Percentiles rank a stretch among this genome's conserved stretches.
Evolutionary conservation across 2,888 invertebrate genomes (phyloP).

Genomic region (Galeruca laticollis): DNA sequence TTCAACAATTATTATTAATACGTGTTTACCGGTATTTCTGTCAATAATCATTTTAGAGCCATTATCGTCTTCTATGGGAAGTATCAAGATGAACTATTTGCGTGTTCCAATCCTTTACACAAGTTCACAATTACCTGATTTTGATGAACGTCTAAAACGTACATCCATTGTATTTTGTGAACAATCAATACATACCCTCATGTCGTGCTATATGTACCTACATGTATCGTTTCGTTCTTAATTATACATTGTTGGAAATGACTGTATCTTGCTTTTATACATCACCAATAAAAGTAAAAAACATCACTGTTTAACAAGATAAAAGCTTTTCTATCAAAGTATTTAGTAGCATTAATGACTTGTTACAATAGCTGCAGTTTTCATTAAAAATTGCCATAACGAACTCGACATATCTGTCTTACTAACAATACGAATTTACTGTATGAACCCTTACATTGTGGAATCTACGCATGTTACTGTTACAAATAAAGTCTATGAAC

Average conservation of each 20-base stretch:
- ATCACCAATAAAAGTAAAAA: neutral
- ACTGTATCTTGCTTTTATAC: neutral
- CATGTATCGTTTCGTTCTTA: neutral
- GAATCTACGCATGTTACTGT: too few species aligned
- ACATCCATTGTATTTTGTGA: neutral
- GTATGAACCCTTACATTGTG: too few species aligned
- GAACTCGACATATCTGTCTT: too few species aligned
- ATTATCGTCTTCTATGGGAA: constrained; percentile 2
- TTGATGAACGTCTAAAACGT: neutral
- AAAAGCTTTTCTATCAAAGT: too few species aligned
- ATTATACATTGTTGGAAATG: constrained; percentile 1
- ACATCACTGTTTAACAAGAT: neutral
- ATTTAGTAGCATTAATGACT: too few species aligned
- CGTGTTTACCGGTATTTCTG: constrained; percentile 7
- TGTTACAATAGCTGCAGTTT: too few species aligned
- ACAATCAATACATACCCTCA: constrained; percentile 1
- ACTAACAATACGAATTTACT: too few species aligned
- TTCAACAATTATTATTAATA: constrained; percentile 12
- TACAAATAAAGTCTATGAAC: too few species aligned
- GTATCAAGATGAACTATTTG: neutral
- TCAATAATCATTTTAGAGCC: constrained; percentile 3
- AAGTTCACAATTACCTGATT: neutral
- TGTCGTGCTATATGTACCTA: neutral
- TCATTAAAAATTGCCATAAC: too few species aligned
- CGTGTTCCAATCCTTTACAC: neutral